Conservation (phyloP, 2,113 vertebrate genomes). For the Brachyistius frenatus region DNA sequence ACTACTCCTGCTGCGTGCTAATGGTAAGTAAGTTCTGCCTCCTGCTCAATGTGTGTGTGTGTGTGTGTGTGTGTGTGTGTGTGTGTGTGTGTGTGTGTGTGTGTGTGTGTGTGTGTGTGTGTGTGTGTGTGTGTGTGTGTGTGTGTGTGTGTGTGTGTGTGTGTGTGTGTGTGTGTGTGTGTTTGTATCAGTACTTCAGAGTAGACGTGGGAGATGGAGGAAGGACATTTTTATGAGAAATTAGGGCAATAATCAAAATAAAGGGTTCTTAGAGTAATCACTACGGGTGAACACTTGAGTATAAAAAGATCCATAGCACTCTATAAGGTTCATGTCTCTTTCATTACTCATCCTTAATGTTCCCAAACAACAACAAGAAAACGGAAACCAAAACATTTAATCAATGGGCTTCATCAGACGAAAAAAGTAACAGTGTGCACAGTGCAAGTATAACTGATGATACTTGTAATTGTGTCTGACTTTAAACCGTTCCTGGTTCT, state of each 20-base stretch:
- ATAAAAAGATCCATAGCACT: neutral
- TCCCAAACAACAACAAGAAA: slow-evolving; percentile 2
- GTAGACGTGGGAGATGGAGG: neutral
- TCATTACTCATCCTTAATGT: slow-evolving; percentile 7
- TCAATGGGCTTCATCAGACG: slow-evolving; percentile 15
- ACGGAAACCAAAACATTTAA: slow-evolving; percentile 37
- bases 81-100: neutral
- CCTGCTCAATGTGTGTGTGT: neutral
- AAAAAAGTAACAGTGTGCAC: slow-evolving; percentile 35
- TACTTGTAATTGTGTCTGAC: slow-evolving; percentile 46
- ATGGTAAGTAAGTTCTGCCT: neutral
- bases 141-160: neutral
- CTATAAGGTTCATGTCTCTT: neutral
- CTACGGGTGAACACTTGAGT: neutral
- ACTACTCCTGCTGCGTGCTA: too few relatives aligned
- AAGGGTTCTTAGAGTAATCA: neutral
- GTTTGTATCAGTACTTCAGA: neutral
- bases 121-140: neutral
- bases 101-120: neutral
- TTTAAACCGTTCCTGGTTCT: slow-evolving; percentile 15
- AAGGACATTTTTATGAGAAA: neutral
- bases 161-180: neutral
- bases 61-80: neutral
- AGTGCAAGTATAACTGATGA: slow-evolving; percentile 43
- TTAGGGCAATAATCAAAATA: neutral